phyloP scores from a whole-genome alignment of 2,888 invertebrate genomes.

The Melipona bicolor region DNA sequence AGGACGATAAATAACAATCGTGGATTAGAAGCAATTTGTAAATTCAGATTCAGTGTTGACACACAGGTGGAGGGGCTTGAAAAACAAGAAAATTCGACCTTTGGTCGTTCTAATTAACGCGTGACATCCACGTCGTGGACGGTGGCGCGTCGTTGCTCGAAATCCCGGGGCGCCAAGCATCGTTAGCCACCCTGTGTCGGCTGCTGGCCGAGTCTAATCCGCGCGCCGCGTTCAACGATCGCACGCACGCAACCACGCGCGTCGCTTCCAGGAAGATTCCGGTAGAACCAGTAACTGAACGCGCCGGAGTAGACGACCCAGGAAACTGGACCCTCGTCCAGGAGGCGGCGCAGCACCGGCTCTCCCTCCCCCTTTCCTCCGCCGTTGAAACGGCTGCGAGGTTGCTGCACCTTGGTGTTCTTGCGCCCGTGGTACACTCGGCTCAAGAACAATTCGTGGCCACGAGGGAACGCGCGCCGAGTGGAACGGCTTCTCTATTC shows the following conservation, averaged over 20 bases:
- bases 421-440: constrained; percentile 67
- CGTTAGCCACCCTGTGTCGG: constrained; percentile 28
- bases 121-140: not conserved
- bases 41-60: no score
- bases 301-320: constrained; percentile 66
- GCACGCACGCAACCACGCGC: constrained; percentile 57
- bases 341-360: constrained; percentile 57
- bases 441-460: constrained; percentile 51
- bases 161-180: constrained; percentile 30
- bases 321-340: constrained; percentile 73
- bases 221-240: constrained; percentile 63
- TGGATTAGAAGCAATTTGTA: no score
- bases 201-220: constrained; percentile 59
- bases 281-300: constrained; percentile 74
- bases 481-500: constrained; percentile 14
- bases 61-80: no score
- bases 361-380: constrained; percentile 57
- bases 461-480: constrained; percentile 41
- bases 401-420: constrained; percentile 76
- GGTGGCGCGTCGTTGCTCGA: not conserved
- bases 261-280: constrained; percentile 72
- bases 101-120: no score
- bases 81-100: no score
- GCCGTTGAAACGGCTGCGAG: constrained; percentile 66
- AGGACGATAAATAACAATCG: no score